These are phyloP conservation scores for Cephus spinipes DNA, from an alignment of 2,888 invertebrate species.

Conservation along the genomic window DNA sequence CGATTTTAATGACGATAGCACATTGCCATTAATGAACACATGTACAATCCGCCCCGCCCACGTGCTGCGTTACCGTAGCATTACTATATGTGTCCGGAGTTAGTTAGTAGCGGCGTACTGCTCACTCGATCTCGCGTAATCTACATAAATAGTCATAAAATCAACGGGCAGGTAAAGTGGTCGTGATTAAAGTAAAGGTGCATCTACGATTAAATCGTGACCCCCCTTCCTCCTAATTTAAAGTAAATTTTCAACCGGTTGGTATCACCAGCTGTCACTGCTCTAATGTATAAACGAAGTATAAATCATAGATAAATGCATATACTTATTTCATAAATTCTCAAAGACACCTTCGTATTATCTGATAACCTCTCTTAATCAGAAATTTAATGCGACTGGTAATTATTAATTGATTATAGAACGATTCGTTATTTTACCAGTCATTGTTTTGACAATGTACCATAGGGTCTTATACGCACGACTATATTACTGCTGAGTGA, in stretches of 20 bases:
- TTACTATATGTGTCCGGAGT: slow-evolving; percentile 17
- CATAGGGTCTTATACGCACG: neutral
- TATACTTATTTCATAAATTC: neutral
- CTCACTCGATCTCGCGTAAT: slow-evolving; percentile 29
- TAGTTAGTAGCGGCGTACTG: slow-evolving; percentile 11
- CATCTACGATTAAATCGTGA: slow-evolving; percentile 23
- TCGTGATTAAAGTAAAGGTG: slow-evolving; percentile 38
- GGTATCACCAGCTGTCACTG: slow-evolving; percentile 18
- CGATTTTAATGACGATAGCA: slow-evolving; percentile 20
- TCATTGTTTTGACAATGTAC: neutral
- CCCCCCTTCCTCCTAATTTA: slow-evolving; percentile 9
- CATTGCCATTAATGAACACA: slow-evolving; percentile 42
- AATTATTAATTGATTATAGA: neutral
- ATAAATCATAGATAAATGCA: neutral
- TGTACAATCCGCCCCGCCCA: slow-evolving; percentile 44
- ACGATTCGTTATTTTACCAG: neutral
- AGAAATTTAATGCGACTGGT: neutral
- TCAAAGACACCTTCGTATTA: neutral
- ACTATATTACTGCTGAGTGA: neutral
- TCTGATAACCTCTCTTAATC: neutral
- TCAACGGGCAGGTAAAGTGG: slow-evolving; percentile 36
- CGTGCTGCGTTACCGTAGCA: slow-evolving; percentile 32
- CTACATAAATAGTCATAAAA: slow-evolving; percentile 46
- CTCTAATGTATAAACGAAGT: neutral
- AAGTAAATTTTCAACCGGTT: slow-evolving; percentile 16